A percentile compares a stretch with the other conserved stretches of the same genome.
Conservation (phyloP, 2,797 vertebrate species). For the Amphiprion clarkii region DNA sequence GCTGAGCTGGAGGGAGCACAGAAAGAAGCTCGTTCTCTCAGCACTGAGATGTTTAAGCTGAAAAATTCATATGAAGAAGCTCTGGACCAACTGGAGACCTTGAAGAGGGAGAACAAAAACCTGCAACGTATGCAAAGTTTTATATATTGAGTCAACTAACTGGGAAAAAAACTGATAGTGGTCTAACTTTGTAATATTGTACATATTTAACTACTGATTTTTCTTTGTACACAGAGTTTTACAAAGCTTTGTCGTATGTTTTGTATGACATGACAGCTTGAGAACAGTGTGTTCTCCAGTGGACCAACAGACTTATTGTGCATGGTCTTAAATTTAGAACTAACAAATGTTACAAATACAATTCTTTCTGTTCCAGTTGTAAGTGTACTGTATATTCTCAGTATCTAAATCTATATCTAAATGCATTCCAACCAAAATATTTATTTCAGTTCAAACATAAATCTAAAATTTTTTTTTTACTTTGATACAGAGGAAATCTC, state of each 20-base stretch:
- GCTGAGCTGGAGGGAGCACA: constrained; percentile 89
- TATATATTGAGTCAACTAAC: background rate
- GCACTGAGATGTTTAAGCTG: constrained; percentile 92
- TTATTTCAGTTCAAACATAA: background rate
- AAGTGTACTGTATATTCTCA: too few species aligned
- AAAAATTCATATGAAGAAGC: constrained; percentile 93
- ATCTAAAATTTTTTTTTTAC: background rate
- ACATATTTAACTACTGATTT: background rate
- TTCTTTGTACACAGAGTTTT: background rate
- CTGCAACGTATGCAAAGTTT: constrained; percentile 80
- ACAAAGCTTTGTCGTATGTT: background rate
- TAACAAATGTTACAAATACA: background rate
- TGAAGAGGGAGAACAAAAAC: constrained; percentile 93
- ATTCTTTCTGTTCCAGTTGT: too few species aligned
- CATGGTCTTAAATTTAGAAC: background rate
- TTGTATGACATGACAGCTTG: background rate
- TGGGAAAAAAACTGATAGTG: background rate
- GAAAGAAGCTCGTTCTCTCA: constrained; percentile 88
- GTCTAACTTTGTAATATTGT: background rate
- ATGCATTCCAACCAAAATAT: too few species aligned
- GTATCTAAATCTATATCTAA: too few species aligned
- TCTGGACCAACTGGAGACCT: constrained; percentile 90
- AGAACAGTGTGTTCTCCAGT: constrained; percentile 4
- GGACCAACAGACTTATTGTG: background rate
- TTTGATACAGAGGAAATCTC: constrained; percentile 89